Percentiles rank a stretch among this genome's conserved stretches.
Conservation (phyloP, 2,888 invertebrate genomes). For the Hanleya hanleyi region DNA sequence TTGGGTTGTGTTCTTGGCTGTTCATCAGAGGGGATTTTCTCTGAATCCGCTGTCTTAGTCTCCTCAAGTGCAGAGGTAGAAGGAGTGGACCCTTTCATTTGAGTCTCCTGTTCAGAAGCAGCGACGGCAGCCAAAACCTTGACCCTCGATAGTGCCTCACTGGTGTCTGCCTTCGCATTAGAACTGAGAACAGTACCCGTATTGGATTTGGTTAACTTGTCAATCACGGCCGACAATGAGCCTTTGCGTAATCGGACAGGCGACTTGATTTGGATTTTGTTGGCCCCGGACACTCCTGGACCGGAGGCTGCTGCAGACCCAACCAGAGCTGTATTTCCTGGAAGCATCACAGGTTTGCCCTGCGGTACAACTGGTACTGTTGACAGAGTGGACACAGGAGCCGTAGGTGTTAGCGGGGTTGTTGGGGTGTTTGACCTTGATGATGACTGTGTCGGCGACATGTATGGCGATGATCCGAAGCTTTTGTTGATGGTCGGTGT, state of each 20-base stretch:
- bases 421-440: background rate
- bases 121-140: background rate
- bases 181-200: constrained; percentile 14
- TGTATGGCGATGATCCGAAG: background rate
- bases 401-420: background rate
- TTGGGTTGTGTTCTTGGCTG: too few relatives aligned
- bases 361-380: constrained; percentile 33
- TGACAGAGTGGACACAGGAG: constrained; percentile 5
- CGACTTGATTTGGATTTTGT: constrained; percentile 38
- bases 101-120: background rate
- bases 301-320: constrained; percentile 48
- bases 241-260: constrained; percentile 56
- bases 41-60: too few relatives aligned
- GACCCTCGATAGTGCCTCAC: background rate
- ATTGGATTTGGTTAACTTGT: constrained; percentile 80
- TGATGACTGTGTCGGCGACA: background rate
- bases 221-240: constrained; percentile 81
- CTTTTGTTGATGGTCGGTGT: background rate
- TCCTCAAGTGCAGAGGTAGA: too few relatives aligned
- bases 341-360: constrained; percentile 13
- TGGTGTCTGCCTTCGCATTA: background rate
- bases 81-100: background rate
- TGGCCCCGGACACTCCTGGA: constrained; percentile 38
- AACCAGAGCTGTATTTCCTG: constrained; percentile 47
- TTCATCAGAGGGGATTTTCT: too few relatives aligned